These are phyloP conservation scores for Dicrostonyx torquatus DNA, from an alignment of 2,797 vertebrate species.

Conservation along the genomic window DNA sequence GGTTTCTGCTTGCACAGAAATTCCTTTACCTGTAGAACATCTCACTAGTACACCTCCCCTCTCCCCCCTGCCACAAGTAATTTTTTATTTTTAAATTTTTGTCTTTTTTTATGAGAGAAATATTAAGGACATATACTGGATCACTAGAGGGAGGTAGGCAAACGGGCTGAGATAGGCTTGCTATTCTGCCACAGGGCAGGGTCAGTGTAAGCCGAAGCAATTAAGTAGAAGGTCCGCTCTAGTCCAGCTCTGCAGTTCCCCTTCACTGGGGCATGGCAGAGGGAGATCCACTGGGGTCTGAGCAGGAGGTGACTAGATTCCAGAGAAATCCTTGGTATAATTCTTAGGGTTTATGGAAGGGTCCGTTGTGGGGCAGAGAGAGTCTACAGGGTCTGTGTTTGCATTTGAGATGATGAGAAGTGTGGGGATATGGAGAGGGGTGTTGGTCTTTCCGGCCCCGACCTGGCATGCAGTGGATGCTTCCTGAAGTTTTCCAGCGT, in stretches of 20 bases:
- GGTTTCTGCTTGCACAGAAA: background rate
- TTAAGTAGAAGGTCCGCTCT: background rate
- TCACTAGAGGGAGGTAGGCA: background rate
- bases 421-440: no score
- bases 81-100: background rate
- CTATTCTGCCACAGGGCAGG: background rate
- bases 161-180: background rate
- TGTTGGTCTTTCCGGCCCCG: background rate
- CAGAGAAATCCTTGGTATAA: background rate
- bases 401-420: background rate
- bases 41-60: background rate
- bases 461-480: background rate
- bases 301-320: background rate
- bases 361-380: background rate
- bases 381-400: background rate
- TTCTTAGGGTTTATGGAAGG: background rate
- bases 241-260: background rate
- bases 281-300: background rate
- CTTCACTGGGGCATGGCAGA: background rate
- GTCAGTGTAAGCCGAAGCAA: background rate
- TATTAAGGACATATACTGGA: background rate
- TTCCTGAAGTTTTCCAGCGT: background rate
- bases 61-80: background rate
- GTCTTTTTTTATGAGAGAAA: background rate
- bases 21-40: background rate